Conservation (phyloP, 2,888 invertebrate species). For the Dryococelus australis region DNA sequence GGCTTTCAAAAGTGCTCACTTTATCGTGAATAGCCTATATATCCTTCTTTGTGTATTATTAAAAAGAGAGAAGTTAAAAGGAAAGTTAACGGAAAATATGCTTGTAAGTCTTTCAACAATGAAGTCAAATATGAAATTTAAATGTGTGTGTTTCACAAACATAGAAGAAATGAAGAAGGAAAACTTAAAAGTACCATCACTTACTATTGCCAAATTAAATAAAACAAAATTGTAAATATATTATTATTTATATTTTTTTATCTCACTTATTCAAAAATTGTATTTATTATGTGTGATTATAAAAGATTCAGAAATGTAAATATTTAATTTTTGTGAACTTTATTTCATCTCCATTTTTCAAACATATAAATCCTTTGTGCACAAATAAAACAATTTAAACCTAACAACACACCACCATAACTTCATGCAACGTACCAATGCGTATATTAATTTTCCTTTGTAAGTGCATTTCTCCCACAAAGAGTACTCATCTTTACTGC, state of each 20-base stretch:
- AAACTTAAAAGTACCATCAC: not conserved
- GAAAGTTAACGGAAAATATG: too few relatives aligned
- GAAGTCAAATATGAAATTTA: too few relatives aligned
- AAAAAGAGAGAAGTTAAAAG: too few relatives aligned
- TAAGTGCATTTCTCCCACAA: not conserved
- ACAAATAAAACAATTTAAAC: not conserved
- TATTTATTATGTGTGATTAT: not conserved
- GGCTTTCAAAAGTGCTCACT: too few relatives aligned
- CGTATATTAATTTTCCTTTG: not conserved
- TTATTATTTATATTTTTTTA: not conserved
- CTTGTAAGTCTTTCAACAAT: too few relatives aligned
- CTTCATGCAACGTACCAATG: not conserved
- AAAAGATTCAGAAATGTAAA: not conserved
- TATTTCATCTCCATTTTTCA: too few relatives aligned
- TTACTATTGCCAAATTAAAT: not conserved
- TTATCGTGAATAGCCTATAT: too few relatives aligned
- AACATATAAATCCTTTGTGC: not conserved
- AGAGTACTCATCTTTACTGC: not conserved
- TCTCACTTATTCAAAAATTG: not conserved
- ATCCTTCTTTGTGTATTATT: too few relatives aligned
- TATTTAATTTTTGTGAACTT: too few relatives aligned
- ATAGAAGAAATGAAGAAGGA: too few relatives aligned
- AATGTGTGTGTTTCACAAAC: not conserved
- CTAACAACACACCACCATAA: not conserved
- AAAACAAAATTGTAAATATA: not conserved